Base-by-base conservation (phyloP, 2,888 invertebrate species). In the Hipparchia semele region DNA sequence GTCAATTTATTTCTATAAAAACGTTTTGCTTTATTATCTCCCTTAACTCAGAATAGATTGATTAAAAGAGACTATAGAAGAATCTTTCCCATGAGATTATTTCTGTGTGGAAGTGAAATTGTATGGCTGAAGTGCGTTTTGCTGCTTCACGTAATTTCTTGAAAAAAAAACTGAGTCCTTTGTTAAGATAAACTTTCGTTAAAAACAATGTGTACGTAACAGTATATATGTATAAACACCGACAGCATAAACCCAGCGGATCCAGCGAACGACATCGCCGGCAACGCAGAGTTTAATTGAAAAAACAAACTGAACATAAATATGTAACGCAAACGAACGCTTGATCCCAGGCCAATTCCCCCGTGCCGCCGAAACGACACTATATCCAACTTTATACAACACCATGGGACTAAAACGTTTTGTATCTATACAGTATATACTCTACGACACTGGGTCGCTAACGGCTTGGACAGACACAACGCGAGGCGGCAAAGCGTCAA, bases 281-380 rank as follows among this genome's bases (percentile, higher is more conserved):
- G 75, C 77, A 78, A 66, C 73, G 77, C 74, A 73, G 79, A 76
- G 76, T 76, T 78, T 77, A 78, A 79, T 78, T 75, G 79, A 79
- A 79, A 79, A 79, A 79, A 56, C 79, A 79, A 79, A 78, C 77
- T 76, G 74, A 75, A 76, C 77, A 78, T 80, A 73, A 84, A 78
- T 75, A 77, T 77, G 49, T 49, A 49, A 76, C 76, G 70, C 76
- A 75, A 76, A 72, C 74, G 74, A 74, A 72, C 67, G 45, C 56
- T 2, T 13, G 56, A 45, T 23, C 67, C 56, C 56, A 10, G 46
- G 46, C 7, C 33, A 66, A 66, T 54, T 33, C 66, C 66, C 58
- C 46, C n/a, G 67, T 45, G 45, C 13, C 13, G 46, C 13, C 13
- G 9, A 58, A 67, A 45, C 46, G 46, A 46, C 56, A 9, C 56